Percentiles rank a stretch among this genome's conserved stretches.
phyloP scores from a whole-genome alignment of 2,113 vertebrate genomes.

The Rhineura floridana region DNA sequence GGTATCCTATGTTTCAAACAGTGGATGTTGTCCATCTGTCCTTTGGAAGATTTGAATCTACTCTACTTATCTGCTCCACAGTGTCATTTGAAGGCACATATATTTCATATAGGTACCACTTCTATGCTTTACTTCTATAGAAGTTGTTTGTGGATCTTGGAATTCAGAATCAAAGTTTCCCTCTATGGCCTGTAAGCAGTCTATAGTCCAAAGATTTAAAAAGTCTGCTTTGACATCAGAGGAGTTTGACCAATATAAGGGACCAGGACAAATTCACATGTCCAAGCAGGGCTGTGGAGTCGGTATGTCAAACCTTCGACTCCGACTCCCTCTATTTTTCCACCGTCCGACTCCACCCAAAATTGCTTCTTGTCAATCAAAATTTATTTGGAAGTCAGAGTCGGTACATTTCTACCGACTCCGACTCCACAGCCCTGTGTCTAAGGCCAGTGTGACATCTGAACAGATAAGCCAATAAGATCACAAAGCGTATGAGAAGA shows the following conservation, averaged over 20 bases:
- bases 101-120: neutral
- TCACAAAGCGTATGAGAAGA: neutral
- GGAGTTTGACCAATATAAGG: neutral
- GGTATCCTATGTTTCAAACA: neutral
- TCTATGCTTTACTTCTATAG: neutral
- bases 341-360: too few species aligned
- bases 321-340: too few species aligned
- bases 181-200: neutral
- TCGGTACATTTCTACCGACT: too few species aligned
- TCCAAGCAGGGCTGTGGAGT: too few species aligned
- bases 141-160: neutral
- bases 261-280: too few species aligned
- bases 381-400: too few species aligned
- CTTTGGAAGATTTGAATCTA: neutral
- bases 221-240: neutral
- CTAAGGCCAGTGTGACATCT: neutral
- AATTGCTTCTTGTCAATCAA: too few species aligned
- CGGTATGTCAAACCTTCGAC: too few species aligned
- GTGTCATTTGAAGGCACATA: neutral
- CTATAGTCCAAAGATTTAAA: neutral
- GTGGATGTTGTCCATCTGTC: neutral
- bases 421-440: too few species aligned
- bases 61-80: neutral
- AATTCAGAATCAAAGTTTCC: neutral
- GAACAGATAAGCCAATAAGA: neutral